Conservation (phyloP, 64 coral and sea anemone genomes). For the Stichodactyla mertensii region DNA sequence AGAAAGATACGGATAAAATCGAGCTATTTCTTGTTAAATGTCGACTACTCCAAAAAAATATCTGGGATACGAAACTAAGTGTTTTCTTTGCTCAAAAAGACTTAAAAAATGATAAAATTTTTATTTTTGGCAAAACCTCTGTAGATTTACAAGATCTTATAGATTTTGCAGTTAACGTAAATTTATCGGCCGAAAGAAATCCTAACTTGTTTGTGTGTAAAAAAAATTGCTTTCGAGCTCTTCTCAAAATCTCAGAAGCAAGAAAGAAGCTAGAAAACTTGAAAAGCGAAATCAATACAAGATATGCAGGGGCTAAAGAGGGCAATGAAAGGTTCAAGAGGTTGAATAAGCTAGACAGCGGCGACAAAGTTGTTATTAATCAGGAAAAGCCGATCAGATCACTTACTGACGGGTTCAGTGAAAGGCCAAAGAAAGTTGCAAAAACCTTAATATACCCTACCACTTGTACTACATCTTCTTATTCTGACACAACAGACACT, state of each 20-base stretch:
- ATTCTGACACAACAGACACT: background rate
- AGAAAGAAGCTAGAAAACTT: slow-evolving; percentile 25
- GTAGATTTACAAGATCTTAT: background rate
- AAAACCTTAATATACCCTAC: slow-evolving; percentile 27
- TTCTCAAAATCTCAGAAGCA: slow-evolving; percentile 16
- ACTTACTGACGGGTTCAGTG: background rate
- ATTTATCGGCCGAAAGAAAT: slow-evolving; percentile 17
- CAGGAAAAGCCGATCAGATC: background rate
- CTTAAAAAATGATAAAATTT: background rate
- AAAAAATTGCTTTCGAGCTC: slow-evolving; percentile 37
- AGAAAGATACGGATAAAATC: too few relatives aligned
- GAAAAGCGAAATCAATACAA: too few relatives aligned
- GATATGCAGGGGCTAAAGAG: too few relatives aligned
- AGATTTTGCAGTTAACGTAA: background rate
- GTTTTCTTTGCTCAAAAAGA: background rate
- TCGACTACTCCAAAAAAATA: background rate
- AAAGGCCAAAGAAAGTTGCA: slow-evolving; percentile 14
- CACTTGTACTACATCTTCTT: slow-evolving; percentile 26
- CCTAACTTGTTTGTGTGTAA: slow-evolving; percentile 26
- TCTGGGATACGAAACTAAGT: background rate
- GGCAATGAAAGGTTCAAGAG: too few relatives aligned
- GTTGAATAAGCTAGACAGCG: too few relatives aligned
- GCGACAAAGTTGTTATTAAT: too few relatives aligned
- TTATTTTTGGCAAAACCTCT: background rate
- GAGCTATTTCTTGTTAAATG: background rate